Conservation (phyloP, 2,797 vertebrate genomes). For the Hippocampus kuda region DNA sequence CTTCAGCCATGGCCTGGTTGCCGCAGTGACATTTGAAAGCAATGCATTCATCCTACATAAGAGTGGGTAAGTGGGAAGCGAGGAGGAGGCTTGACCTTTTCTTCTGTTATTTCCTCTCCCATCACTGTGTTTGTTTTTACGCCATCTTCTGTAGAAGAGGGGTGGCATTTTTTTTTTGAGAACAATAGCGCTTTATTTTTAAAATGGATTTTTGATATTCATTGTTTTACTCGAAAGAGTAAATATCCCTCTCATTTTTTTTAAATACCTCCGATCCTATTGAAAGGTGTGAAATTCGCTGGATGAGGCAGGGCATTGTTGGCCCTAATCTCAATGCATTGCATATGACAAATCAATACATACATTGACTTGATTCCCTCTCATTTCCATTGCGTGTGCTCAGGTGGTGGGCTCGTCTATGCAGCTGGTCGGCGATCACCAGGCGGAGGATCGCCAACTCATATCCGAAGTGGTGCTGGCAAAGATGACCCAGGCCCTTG, state of each 20-base stretch:
- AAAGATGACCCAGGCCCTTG: slow-evolving; percentile 83
- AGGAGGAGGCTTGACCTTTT: neutral
- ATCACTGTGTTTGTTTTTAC: neutral
- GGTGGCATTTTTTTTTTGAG: neutral
- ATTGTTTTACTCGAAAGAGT: neutral
- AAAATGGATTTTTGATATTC: neutral
- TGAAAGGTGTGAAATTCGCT: too few relatives aligned
- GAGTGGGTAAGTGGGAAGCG: neutral
- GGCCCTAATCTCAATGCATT: too few relatives aligned
- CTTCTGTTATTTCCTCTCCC: neutral
- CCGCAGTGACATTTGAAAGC: neutral
- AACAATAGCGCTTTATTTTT: neutral
- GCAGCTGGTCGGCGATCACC: slow-evolving; percentile 93
- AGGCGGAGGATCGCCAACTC: slow-evolving; percentile 85
- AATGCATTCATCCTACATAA: neutral
- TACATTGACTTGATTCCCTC: neutral
- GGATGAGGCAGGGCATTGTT: too few relatives aligned
- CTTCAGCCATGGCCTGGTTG: neutral
- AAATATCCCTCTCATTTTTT: too few relatives aligned
- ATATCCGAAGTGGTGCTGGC: slow-evolving; percentile 83
- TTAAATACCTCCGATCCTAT: too few relatives aligned
- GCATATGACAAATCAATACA: neutral
- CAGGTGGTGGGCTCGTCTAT: slow-evolving; percentile 95
- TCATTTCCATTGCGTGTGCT: neutral
- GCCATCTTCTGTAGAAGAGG: neutral